phyloP scores from a whole-genome alignment of 2,113 vertebrate genomes.

The Trogon melanurus region DNA sequence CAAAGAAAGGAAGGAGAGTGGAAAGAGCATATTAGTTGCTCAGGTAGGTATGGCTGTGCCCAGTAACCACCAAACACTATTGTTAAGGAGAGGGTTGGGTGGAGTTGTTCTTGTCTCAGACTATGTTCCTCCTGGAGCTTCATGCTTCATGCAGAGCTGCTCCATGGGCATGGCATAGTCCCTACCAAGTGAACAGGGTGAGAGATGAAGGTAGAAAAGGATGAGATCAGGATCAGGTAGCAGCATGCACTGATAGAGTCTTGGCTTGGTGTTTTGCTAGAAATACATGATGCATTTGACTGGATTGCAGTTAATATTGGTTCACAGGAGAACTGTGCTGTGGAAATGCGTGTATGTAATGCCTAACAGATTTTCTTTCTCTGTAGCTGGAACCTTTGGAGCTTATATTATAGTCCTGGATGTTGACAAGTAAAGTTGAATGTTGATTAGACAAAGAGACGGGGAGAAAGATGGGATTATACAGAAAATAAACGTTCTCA shows the following conservation, averaged over 20 bases:
- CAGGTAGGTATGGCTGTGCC: rapidly evolving
- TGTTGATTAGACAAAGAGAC: neutral
- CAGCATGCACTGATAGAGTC: neutral
- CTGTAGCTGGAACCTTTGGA: neutral
- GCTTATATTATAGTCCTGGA: neutral
- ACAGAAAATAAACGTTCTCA: neutral
- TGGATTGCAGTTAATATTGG: neutral
- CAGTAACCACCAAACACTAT: neutral
- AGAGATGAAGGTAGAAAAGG: neutral
- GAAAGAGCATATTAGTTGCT: rapidly evolving
- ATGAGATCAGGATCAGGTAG: rapidly evolving
- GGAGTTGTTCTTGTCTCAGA: neutral
- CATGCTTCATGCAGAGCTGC: neutral
- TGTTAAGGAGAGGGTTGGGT: rapidly evolving
- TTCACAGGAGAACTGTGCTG: neutral
- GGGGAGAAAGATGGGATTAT: neutral
- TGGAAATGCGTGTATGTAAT: neutral
- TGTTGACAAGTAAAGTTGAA: neutral
- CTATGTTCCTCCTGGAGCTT: neutral
- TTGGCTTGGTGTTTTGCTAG: neutral
- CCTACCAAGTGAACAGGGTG: neutral
- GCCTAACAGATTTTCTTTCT: neutral
- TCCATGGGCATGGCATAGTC: neutral
- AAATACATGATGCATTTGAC: neutral
- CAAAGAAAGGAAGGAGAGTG: neutral